These are phyloP conservation scores for Caerostris extrusa DNA, from an alignment of 1,140 invertebrate species.

Conservation along the genomic window DNA sequence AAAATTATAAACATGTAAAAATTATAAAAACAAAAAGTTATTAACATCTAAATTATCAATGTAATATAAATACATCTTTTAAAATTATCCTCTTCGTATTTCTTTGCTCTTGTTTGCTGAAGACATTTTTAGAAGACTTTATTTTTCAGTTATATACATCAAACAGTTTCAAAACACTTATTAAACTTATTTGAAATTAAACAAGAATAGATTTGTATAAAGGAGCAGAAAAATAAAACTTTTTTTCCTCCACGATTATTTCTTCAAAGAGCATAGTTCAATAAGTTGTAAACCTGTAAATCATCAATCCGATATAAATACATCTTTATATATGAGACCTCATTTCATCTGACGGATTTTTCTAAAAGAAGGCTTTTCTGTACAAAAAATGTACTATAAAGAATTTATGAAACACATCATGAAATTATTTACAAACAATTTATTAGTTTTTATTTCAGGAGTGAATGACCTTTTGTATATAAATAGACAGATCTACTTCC, in stretches of 20 bases:
- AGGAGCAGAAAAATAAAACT: background rate
- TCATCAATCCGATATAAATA: background rate
- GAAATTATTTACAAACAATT: background rate
- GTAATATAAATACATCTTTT: background rate
- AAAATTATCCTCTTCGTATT: no score
- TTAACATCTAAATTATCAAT: background rate
- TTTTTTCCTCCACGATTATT: background rate
- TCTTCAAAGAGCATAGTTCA: background rate
- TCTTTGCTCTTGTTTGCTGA: no score
- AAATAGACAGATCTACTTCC: background rate
- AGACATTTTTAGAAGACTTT: no score
- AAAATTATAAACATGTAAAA: no score
- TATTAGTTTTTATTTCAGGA: background rate
- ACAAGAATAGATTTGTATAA: no score
- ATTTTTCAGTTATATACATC: no score
- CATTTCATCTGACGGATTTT: background rate
- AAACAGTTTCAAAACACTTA: no score
- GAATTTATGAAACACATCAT: background rate
- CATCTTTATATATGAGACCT: background rate
- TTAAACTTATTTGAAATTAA: no score
- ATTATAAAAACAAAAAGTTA: no score
- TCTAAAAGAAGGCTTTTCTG: background rate
- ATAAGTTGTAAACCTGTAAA: background rate
- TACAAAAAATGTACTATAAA: background rate
- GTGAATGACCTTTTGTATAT: background rate